Base-by-base conservation (phyloP, 2,888 invertebrate species). In the Eristalinus aeneus region DNA sequence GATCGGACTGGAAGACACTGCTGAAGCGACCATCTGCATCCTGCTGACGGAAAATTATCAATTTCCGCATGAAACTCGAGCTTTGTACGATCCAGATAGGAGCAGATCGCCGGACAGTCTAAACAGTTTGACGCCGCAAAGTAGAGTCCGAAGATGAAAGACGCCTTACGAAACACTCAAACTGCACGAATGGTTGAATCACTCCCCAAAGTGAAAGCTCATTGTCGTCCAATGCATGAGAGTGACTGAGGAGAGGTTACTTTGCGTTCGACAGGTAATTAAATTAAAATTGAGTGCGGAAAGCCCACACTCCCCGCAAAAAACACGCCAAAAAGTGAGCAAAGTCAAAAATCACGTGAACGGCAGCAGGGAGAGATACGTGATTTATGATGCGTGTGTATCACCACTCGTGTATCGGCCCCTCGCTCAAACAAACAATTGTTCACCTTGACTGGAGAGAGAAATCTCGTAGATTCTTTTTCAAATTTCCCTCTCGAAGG, bases 301-400 rank as follows among this genome's bases (percentile, higher is more conserved):
- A 65, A 46, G 34, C 34, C 1, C 34, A 71, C 23, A 39, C 27
- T 27, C 27, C 27, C 27, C 5, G 27, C 27, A 27, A 27, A 27
- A 27, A 27, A 27, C 2, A 27, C 27, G 27, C 27, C 27, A 27
- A 27, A 27, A 27, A 27, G 27, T 27, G 27, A 27, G 5, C 27
- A 27, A 46, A 78, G 27, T 32, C 46, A 46, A 16, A 46, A 67
- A 68, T 56, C 31, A 53, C 32, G 36, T 69, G 72, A 76, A 77
- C 65, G 32, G 54, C 27, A 5, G 2, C 27, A 31, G 64, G 12
- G 39, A 65, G 23, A 64, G 54, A 60, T 82, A 82, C 82, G 82
- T 82, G 86, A 86, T 86, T 82, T 82, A 86, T 86, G 82, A 78
- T 71, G 73, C 82, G 82, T 74, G 68, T 71, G 34, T 68, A 11